A percentile compares a stretch with the other conserved stretches of the same genome.
Evolutionary conservation across 2,797 vertebrate species (phyloP).

Genomic region (Ceyx erithaca): DNA sequence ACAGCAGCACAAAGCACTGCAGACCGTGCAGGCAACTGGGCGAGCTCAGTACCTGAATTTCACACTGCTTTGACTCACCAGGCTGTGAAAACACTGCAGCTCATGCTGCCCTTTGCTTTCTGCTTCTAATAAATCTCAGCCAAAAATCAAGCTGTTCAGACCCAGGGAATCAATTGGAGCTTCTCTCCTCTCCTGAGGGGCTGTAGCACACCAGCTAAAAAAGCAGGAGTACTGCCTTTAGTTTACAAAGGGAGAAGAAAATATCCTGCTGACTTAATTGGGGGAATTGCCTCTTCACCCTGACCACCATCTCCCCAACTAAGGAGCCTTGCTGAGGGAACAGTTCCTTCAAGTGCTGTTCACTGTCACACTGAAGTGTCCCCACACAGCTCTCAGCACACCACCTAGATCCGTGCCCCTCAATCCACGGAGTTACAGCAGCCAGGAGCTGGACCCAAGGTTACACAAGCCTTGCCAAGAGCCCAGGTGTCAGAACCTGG

Average conservation of each 20-base stretch:
- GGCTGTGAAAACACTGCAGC: background rate
- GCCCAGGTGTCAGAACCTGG: background rate
- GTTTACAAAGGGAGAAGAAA: background rate
- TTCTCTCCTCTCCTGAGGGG: background rate
- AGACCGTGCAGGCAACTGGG: background rate
- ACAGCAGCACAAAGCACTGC: background rate
- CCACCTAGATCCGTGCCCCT: rapidly evolving
- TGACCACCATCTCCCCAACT: rapidly evolving
- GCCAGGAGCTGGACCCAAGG: background rate
- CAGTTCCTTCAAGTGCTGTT: rapidly evolving
- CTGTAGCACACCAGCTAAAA: rapidly evolving
- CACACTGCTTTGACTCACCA: background rate
- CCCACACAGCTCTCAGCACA: rapidly evolving
- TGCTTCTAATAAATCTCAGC: background rate
- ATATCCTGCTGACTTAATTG: rapidly evolving
- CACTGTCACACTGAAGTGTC: rapidly evolving
- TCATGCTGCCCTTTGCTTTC: background rate
- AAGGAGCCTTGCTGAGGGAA: background rate
- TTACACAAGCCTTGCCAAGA: background rate
- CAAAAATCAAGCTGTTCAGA: background rate
- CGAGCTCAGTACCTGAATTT: background rate
- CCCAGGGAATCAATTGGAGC: background rate
- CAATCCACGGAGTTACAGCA: rapidly evolving
- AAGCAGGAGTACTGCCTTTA: background rate
- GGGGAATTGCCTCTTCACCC: background rate